phyloP scores from a whole-genome alignment of 2,888 invertebrate genomes.

The Heliconius aoede region DNA sequence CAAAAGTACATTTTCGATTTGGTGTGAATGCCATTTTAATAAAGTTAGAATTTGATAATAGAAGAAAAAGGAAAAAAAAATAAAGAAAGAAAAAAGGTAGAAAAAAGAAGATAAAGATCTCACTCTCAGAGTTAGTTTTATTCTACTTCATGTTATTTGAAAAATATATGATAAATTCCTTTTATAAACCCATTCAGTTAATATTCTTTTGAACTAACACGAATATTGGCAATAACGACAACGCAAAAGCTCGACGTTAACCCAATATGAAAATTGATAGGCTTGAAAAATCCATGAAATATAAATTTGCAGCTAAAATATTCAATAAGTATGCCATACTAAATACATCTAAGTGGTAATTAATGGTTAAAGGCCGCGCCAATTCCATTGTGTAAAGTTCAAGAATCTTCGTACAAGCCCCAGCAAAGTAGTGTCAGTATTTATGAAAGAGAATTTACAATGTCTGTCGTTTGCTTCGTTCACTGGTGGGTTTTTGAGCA shows the following conservation, averaged over 20 bases:
- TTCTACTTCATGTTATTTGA: neutral
- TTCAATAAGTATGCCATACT: conserved; percentile 17
- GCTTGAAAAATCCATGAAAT: neutral
- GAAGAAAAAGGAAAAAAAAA: too few relatives aligned
- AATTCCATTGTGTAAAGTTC: conserved; percentile 47
- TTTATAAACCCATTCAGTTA: neutral
- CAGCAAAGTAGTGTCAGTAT: conserved; percentile 45
- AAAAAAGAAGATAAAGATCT: neutral
- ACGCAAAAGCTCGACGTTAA: neutral
- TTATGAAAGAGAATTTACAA: conserved; percentile 47
- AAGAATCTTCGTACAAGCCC: conserved; percentile 45
- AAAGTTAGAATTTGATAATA: neutral
- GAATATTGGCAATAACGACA: neutral
- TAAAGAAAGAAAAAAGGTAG: too few relatives aligned
- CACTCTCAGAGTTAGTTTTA: neutral
- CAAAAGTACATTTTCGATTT: neutral
- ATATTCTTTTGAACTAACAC: neutral
- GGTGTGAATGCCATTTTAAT: neutral
- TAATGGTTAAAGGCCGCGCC: conserved; percentile 46
- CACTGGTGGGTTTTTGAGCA: conserved; percentile 37
- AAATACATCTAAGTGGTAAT: conserved; percentile 44
- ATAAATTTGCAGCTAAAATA: neutral
- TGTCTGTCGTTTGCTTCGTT: conserved; percentile 45
- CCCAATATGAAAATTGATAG: neutral
- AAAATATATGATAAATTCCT: too few relatives aligned